Base-by-base conservation (phyloP, 2,113 vertebrate species). In the Corvus hawaiiensis region DNA sequence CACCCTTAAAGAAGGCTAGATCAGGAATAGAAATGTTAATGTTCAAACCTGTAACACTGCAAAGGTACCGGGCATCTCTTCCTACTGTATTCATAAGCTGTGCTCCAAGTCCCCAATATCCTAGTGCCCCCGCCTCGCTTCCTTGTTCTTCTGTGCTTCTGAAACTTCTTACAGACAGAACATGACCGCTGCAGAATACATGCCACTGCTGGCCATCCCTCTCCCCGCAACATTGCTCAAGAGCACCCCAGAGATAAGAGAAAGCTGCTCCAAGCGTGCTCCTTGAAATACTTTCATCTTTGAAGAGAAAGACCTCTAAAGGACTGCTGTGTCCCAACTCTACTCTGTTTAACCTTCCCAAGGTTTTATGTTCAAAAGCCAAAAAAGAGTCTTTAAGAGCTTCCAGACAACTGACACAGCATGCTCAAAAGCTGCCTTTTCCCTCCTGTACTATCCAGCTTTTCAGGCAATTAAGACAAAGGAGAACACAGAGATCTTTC, bases 201-300 rank as follows among this genome's bases (percentile, higher is more conserved):
- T 3, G 72, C 63, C 52, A 72, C 92, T 43, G 55, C 3, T 64
- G 68, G 83, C 76, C 68, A 78, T 44, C 49, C 75, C 84, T 79
- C 91, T 81, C 74, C 55, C 66, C 0, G 0, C 66, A 67, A 67
- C 44, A 24, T 10, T 56, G 85, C 85, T 90, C 93, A 56, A 90
- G 79, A 97, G 92, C 73, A 83, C 76, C 87, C 76, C 90, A 90
- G 91, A 96, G 90, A 93, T 83, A 96, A 80, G 39, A 96, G 79
- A 85, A 80, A 80, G 85, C 75, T 76, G 82, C 91, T 96, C 82
- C 75, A 90, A 95, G 84, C 85, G 77, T 49, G 82, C 71, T 90
- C 93, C 90, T 93, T 91, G 83, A 96, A 94, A 94, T 32, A 33
- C 76, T 92, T 94, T 96, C 28, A 93, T 93, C 91, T 94, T 88